Evolutionary conservation across 2,888 invertebrate species (phyloP).

Genomic region (Actias luna): DNA sequence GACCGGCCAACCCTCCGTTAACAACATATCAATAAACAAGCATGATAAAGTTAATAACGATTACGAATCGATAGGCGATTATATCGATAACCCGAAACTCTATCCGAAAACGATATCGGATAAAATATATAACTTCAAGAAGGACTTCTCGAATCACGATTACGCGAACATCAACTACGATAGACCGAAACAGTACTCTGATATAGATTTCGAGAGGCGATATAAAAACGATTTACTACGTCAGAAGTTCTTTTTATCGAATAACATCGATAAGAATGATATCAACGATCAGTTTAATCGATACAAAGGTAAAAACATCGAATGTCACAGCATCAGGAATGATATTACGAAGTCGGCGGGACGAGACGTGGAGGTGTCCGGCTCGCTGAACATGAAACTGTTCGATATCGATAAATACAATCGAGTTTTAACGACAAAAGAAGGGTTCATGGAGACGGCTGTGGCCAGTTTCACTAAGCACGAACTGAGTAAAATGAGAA

Average conservation of each 20-base stretch:
- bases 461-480: conserved; percentile 70
- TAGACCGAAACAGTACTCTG: conserved; percentile 26
- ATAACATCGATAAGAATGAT: conserved; percentile 58
- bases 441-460: conserved; percentile 63
- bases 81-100: conserved; percentile 45
- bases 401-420: conserved; percentile 69
- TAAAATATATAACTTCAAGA: conserved; percentile 72
- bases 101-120: conserved; percentile 63
- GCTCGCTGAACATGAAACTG: conserved; percentile 69
- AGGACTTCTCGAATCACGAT: conserved; percentile 67
- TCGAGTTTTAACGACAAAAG: conserved; percentile 66
- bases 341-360: conserved; percentile 68
- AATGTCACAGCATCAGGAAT: conserved; percentile 70
- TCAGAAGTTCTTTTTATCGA: conserved; percentile 58
- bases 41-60: conserved; percentile 19
- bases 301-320: conserved; percentile 63
- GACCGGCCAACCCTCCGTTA: not conserved
- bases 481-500: conserved; percentile 51
- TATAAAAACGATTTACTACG: conserved; percentile 66
- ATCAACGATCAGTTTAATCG: conserved; percentile 63
- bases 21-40: not conserved
- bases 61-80: conserved; percentile 22
- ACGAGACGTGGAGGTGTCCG: conserved; percentile 63
- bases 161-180: conserved; percentile 50
- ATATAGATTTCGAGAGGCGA: conserved; percentile 44